Evolutionary conservation across 2,888 invertebrate species (phyloP), one percentile per base, ranked within the genome.

Genomic region (Ectemnius cavifrons): DNA sequence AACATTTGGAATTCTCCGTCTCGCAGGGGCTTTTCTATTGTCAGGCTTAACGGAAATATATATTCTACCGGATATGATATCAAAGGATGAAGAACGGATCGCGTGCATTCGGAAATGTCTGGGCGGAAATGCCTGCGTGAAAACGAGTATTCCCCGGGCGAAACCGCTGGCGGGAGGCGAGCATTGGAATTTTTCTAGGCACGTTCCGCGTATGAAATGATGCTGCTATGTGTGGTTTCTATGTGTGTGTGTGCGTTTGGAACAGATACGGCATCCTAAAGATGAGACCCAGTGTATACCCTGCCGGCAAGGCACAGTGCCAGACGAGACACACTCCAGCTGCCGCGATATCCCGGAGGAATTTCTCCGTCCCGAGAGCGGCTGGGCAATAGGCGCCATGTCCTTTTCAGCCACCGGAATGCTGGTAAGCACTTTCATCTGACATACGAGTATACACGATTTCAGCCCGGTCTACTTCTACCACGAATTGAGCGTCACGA

Each of bases 341-440:
- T 98, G 96, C 91, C 93, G 93, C 14, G 93, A 94, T 71, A 96
- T 97, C 79, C 96, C 96, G 0, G 96, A 97, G 91, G 95, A 96
- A 69, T 97, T 96, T 90, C 92, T 97, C 73, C 92, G 95, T 20
- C 94, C 95, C 13, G 95, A 95, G 88, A 97, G 97, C 78, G 96
- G 95, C 62, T 97, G 97, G 95, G 98, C 98, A 4, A 97, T 98
- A 74, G 97, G 97, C 0, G 98, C 98, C 13, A 97, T 98, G 96
- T 94, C 96, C 11, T 95, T 98, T 89, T 96, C 97, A 46, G 94
- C 96, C 8, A 94, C 95, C 0, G 98, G 99, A 16, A 96, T 97
- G 80, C 91, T 97, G 66, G 93, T 97, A 75, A 98, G 73, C 75
- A 28, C 58, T 20, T 47, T 49, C 16, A 20, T 5, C 14, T 27